Evolutionary conservation across 2,113 vertebrate genomes (phyloP), one percentile per base, ranked within the genome.

Genomic region (Parus major): DNA sequence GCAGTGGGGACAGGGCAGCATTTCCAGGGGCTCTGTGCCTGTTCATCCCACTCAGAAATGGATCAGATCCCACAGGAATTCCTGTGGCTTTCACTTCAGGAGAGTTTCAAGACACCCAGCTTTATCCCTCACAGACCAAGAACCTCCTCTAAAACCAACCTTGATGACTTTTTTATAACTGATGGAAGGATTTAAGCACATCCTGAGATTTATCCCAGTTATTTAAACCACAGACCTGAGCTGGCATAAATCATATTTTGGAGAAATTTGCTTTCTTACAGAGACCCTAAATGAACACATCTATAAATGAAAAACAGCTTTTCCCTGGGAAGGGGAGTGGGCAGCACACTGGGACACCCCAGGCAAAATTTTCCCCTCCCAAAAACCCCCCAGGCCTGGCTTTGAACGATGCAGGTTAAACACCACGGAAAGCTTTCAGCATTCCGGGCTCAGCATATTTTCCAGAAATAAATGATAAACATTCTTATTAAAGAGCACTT

Each of bases 401-500:
- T 96, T 77, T 47, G 65, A 88, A 33, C 12, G 5, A 23, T 59
- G 41, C 60, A 47, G 60, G 56, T 72, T 64, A 96, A 96, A 93
- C 85, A 93, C 41, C 80, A 57, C 5, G 0, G 72, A 94, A 79
- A 80, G 88, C 55, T 96, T 91, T 96, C 84, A 75, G 80, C 95
- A 96, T 96, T 93, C 96, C 77, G 0, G 60, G 31, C 92, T 66
- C 76, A 65, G 76, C 90, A 94, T 94, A 96, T 86, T 96, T 96
- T 97, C 76, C 76, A 90, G 79, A 93, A 96, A 88, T 90, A 96
- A 93, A 84, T 88, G 23, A 97, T 94, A 75, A 94, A 90, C 80
- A 90, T 94, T 97, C 92, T 92, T 78, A 95, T 82, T 93, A 83
- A 83, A 94, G 93, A 75, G 90, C 80, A 66, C 95, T 97, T 84